Base-by-base conservation (phyloP, 92 coral and sea anemone species). In the Siderastrea radians region DNA sequence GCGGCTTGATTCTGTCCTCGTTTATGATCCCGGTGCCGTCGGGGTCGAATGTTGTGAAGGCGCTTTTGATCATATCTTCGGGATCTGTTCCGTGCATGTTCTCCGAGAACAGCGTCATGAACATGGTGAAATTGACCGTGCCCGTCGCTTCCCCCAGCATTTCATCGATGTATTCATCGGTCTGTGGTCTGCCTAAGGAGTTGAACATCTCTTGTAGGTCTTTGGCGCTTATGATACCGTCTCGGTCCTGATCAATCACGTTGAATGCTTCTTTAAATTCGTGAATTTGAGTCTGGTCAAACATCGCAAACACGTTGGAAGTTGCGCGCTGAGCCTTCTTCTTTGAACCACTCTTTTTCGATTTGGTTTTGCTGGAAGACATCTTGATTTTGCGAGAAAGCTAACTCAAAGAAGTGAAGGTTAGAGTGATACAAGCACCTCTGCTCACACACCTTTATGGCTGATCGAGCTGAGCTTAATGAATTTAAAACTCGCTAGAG, bases 21-120 rank as follows among this genome's bases (percentile, higher is more conserved):
- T 86, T 70, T 44, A 86, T 78, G 77, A 86, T 10, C 13, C 90
- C 90, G 1, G 79, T 68, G 2, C 90, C 85, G 2, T 86, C 72
- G 78, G 84, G 84, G 72, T 86, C 90, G 60, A 86, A 72, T 4
- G 84, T 78, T 26, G 84, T 78, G n/a, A 86, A 86, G 3, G 90
- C 90, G 72, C 75, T 86, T 62, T 45, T 59, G 77, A 86, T 86
- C 79, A 86, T 80, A 64, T 77, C 85, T 62, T 86, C 90, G 72
- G 90, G 85, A 72, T 86, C 90, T 6, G 90, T 86, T 9, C 90
- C 90, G 70, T 86, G 84, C 85, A 86, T 79, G 26, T 86, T 86
- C 90, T 86, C 90, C 12, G 90, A 79, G 67, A 86, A 86, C 79
- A 86, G 85, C 51, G 90, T 86, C 90, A 86, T 86, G 73, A 86